Percentiles rank a stretch among this genome's conserved stretches.
These are phyloP conservation scores for Micrasema longulum DNA, from an alignment of 1,140 invertebrate species.

Conservation along the genomic window DNA sequence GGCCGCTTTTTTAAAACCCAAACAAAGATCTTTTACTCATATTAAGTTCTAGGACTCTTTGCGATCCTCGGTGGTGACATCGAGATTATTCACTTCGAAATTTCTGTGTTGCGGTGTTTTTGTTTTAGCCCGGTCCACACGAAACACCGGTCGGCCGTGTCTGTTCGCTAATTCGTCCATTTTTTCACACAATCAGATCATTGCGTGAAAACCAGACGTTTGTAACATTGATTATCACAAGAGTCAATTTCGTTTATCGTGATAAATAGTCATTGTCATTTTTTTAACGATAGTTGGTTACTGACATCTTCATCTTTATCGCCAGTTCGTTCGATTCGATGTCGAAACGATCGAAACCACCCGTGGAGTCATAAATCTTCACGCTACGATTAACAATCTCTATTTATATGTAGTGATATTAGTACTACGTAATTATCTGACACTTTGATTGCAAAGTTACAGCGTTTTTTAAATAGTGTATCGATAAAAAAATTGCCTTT, in stretches of 20 bases:
- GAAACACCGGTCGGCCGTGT: constrained; percentile 36
- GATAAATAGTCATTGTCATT: constrained; percentile 15
- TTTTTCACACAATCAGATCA: constrained; percentile 30
- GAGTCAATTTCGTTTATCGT: constrained; percentile 10
- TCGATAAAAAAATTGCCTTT: background rate
- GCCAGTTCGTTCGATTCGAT: background rate
- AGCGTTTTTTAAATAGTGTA: constrained; percentile 9
- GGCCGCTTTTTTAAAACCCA: no score
- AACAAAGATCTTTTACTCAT: no score
- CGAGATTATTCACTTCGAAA: no score
- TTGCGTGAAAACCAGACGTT: constrained; percentile 2
- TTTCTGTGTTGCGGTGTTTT: no score
- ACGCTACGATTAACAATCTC: constrained; percentile 7
- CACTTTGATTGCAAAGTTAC: constrained; percentile 12
- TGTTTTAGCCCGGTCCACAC: no score
- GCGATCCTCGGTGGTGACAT: no score
- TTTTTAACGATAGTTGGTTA: background rate
- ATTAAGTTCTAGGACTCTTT: no score
- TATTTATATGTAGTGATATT: background rate
- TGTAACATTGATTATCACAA: background rate
- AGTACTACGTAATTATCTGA: constrained; percentile 10
- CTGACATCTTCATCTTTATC: constrained; percentile 20
- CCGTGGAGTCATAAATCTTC: constrained; percentile 3
- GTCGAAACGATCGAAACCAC: constrained; percentile 19
- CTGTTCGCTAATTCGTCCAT: constrained; percentile 15